phyloP scores from a whole-genome alignment of 2,888 invertebrate genomes.

The Agrotis exclamationis region DNA sequence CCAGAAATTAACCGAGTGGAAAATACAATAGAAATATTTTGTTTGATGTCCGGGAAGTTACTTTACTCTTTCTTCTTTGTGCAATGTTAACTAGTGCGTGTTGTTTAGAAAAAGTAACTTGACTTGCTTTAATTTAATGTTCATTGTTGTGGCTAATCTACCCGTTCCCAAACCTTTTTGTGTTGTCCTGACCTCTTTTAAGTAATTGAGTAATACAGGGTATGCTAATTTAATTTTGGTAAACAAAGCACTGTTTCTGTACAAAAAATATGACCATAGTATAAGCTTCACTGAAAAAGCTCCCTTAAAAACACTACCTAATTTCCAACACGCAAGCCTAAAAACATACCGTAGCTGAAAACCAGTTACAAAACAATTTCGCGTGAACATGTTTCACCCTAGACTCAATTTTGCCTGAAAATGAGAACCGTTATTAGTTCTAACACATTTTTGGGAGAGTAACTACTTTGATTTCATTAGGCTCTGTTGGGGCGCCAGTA shows the following conservation, averaged over 20 bases:
- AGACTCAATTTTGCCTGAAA: constrained; percentile 27
- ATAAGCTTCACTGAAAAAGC: neutral
- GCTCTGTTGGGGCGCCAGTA: constrained; percentile 47
- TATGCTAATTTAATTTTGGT: neutral
- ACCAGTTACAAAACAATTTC: constrained; percentile 24
- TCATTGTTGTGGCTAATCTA: neutral
- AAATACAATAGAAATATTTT: neutral
- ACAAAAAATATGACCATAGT: neutral
- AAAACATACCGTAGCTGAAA: neutral
- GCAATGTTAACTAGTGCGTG: no score
- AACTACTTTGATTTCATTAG: constrained; percentile 54
- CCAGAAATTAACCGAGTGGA: neutral
- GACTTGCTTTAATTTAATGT: no score
- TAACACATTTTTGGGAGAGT: constrained; percentile 38
- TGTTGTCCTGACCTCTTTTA: neutral
- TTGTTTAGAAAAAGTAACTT: no score
- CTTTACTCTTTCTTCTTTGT: neutral
- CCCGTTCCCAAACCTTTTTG: neutral
- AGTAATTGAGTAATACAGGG: neutral
- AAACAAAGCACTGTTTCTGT: neutral
- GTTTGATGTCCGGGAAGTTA: neutral
- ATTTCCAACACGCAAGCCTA: neutral
- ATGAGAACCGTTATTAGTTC: constrained; percentile 31
- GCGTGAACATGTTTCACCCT: constrained; percentile 23
- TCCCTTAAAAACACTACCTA: neutral